Evolutionary conservation across 2,888 invertebrate genomes (phyloP).

Genomic region (Pomacea canaliculata): DNA sequence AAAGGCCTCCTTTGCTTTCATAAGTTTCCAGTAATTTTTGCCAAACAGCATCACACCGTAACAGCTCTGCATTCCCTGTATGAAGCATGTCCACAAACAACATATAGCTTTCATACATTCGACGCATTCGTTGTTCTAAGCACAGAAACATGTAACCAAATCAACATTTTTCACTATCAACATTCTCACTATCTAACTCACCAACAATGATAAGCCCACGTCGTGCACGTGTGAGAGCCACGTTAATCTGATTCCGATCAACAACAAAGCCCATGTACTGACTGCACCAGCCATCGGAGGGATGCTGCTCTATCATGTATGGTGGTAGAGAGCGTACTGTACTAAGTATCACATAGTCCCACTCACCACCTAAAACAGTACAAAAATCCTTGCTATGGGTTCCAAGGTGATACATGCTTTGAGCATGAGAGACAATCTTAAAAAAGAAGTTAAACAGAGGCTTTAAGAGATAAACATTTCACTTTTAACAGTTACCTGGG

Average conservation of each 20-base stretch:
- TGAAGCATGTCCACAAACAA: too few relatives aligned
- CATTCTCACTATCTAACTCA: constrained; percentile 11
- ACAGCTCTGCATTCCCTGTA: constrained; percentile 17
- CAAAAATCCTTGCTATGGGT: not conserved
- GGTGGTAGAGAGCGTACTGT: constrained; percentile 48
- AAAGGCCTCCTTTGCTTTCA: not conserved
- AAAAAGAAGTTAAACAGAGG: too few relatives aligned
- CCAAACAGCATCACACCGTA: constrained; percentile 17
- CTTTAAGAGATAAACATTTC: too few relatives aligned
- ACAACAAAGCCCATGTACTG: constrained; percentile 52
- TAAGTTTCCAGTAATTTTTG: constrained; percentile 1
- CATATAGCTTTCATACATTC: too few relatives aligned
- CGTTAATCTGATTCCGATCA: constrained; percentile 51
- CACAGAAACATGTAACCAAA: too few relatives aligned
- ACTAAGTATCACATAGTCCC: constrained; percentile 50
- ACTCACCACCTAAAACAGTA: constrained; percentile 37
- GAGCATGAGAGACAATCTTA: not conserved
- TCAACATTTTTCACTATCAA: too few relatives aligned
- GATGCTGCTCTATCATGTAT: constrained; percentile 38
- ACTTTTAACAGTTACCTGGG: too few relatives aligned
- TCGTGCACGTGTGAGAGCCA: constrained; percentile 49
- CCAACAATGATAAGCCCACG: constrained; percentile 54
- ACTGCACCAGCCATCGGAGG: constrained; percentile 42
- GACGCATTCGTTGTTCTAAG: too few relatives aligned
- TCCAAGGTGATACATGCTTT: not conserved